These are phyloP conservation scores for Eudyptes chrysolophus DNA, from an alignment of 2,113 vertebrate species.

Conservation along the genomic window DNA sequence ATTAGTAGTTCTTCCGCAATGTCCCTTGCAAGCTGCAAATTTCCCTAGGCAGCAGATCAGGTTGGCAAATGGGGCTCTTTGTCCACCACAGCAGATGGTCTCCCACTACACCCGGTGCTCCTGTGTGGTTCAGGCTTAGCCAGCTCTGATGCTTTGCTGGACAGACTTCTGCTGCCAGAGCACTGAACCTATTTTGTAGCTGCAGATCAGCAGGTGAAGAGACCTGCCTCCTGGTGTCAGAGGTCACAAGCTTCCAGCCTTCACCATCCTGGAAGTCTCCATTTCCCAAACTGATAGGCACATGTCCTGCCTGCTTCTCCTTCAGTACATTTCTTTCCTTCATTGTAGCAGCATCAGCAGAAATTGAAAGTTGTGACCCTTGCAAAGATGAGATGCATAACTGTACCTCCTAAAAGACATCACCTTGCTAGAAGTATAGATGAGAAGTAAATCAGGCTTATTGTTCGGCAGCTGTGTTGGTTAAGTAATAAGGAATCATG, in stretches of 20 bases:
- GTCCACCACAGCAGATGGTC: neutral
- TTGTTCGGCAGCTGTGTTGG: neutral
- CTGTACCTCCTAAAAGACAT: neutral
- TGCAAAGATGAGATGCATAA: neutral
- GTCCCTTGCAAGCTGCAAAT: neutral
- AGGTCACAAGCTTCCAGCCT: neutral
- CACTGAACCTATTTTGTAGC: neutral
- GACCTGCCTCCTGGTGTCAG: neutral
- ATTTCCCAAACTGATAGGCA: neutral
- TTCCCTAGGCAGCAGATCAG: neutral
- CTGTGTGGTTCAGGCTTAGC: neutral
- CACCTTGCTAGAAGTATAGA: rapidly evolving
- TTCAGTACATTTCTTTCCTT: neutral
- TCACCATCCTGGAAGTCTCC: neutral
- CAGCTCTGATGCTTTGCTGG: neutral
- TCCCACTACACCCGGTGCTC: neutral
- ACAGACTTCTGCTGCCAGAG: neutral
- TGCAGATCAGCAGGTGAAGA: neutral
- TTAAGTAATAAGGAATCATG: rapidly evolving
- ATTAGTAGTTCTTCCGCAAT: neutral
- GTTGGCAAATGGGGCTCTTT: neutral
- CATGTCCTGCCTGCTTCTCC: neutral
- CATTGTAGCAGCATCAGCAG: neutral
- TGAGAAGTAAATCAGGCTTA: neutral
- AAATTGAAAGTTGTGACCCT: neutral